Evolutionary conservation across 2,797 vertebrate species (phyloP).

Genomic region (Poeciliopsis infans): DNA sequence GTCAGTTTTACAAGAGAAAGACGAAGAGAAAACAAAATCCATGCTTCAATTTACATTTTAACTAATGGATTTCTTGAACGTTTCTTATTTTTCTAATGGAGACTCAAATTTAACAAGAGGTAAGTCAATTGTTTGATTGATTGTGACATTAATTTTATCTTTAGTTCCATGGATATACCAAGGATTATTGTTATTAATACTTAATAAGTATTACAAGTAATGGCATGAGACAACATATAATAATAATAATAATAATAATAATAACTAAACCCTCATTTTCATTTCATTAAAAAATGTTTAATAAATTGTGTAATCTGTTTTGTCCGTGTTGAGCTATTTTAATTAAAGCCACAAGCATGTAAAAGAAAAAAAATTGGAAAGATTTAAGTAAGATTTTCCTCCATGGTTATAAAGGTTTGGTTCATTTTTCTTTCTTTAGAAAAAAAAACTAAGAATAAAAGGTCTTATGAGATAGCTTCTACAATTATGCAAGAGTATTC

Average conservation of each 20-base stretch:
- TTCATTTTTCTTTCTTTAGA: neutral
- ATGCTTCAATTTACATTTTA: constrained; percentile 26
- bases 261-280: neutral
- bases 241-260: neutral
- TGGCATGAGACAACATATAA: neutral
- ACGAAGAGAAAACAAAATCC: neutral
- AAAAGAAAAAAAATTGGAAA: neutral
- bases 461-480: neutral
- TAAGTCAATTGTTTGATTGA: neutral
- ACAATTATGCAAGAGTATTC: neutral
- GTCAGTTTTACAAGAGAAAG: neutral
- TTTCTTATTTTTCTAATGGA: constrained; percentile 43
- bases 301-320: neutral
- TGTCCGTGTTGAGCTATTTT: neutral
- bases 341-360: neutral
- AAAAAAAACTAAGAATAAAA: neutral
- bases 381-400: neutral
- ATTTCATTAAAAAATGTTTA: neutral
- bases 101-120: constrained; percentile 61
- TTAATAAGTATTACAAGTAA: neutral
- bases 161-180: neutral
- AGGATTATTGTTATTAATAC: neutral
- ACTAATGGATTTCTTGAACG: constrained; percentile 70
- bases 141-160: neutral
- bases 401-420: neutral